A percentile compares a stretch with the other conserved stretches of the same genome.
Evolutionary conservation across 2,797 vertebrate genomes (phyloP).

Genomic region (Percopsis omiscomaycus): DNA sequence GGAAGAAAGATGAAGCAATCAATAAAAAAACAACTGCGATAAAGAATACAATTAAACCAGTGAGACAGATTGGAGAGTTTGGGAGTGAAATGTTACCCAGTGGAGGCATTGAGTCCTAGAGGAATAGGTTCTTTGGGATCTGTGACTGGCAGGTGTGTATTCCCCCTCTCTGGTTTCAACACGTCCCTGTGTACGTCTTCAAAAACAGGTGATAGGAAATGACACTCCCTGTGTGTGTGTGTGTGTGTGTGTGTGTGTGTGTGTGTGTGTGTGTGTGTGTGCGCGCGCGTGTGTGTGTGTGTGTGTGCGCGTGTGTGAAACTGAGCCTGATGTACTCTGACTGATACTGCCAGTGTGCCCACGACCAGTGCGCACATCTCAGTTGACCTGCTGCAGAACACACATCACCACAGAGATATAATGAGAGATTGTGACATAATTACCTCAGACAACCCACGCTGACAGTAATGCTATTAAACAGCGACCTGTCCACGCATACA

Average conservation of each 20-base stretch:
- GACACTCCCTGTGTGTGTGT: constrained; percentile 37
- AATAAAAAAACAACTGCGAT: neutral
- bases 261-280: neutral
- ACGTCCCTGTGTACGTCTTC: constrained; percentile 7
- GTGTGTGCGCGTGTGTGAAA: constrained; percentile 16
- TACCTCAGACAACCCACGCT: neutral
- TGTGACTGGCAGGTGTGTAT: constrained; percentile 38
- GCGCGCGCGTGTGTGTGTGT: constrained; percentile 3
- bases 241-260: constrained; percentile 5
- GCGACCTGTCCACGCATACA: constrained; percentile 8
- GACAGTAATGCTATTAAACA: constrained; percentile 2
- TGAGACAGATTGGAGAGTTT: neutral
- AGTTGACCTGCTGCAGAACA: constrained; percentile 9
- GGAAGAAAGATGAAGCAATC: neutral
- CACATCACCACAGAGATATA: neutral
- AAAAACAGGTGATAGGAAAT: constrained; percentile 43
- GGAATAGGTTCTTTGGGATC: constrained; percentile 20
- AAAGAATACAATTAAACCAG: neutral
- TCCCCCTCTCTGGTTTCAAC: constrained; percentile 33
- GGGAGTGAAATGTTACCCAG: constrained; percentile 39
- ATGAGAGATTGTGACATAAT: neutral
- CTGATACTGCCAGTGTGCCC: constrained; percentile 29
- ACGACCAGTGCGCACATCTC: constrained; percentile 5
- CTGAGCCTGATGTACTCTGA: constrained; percentile 45
- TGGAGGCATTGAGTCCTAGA: constrained; percentile 12